phyloP scores from a whole-genome alignment of 2,797 vertebrate species.

The Selene dorsalis region DNA sequence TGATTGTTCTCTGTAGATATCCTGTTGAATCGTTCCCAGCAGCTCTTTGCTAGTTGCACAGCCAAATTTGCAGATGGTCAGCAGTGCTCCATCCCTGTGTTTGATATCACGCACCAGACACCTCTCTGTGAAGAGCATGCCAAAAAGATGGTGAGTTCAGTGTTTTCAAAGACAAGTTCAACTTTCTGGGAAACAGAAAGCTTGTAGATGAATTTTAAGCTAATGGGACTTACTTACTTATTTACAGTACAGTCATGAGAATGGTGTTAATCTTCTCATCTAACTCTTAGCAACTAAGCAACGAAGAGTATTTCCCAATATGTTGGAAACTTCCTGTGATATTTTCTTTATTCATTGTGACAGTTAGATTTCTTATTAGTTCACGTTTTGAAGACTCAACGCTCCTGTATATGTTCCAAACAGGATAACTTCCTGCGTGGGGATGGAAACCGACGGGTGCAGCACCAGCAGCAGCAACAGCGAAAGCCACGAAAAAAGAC shows the following conservation, averaged over 20 bases:
- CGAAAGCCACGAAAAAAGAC: conserved; percentile 99
- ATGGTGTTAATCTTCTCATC: background rate
- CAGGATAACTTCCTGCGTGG: conserved; percentile 99
- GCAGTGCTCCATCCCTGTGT: conserved; percentile 98
- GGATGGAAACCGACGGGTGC: conserved; percentile 94
- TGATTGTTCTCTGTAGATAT: conserved; percentile 89
- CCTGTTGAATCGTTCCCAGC: conserved; percentile 96
- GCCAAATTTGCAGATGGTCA: conserved; percentile 99
- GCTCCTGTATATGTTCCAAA: background rate
- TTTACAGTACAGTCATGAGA: background rate
- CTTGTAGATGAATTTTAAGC: background rate
- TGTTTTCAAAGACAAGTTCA: background rate
- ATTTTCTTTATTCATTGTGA: background rate
- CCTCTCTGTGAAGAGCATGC: conserved; percentile 99
- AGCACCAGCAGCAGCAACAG: conserved; percentile 98
- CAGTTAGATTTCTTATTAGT: background rate
- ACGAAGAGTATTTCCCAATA: background rate
- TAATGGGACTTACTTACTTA: background rate
- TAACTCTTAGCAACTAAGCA: background rate
- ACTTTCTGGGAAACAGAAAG: background rate
- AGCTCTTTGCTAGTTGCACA: conserved; percentile 99
- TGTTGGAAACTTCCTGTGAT: background rate
- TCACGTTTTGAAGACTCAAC: background rate
- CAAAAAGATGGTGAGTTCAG: conserved; percentile 96
- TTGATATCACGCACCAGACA: conserved; percentile 99